phyloP scores from a whole-genome alignment of 2,888 invertebrate species.

The Trypoxylon attenuatum region DNA sequence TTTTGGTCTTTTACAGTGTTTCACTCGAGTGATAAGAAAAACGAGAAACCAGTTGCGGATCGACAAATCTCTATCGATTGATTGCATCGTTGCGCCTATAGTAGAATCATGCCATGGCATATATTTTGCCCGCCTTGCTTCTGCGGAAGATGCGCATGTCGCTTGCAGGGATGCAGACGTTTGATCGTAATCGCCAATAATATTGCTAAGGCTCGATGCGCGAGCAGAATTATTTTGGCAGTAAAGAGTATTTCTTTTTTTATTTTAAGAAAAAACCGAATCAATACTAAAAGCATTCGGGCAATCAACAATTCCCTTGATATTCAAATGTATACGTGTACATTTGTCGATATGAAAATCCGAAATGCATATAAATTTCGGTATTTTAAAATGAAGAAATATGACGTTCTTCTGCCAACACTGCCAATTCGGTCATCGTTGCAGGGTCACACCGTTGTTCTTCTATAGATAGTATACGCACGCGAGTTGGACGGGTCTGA shows the following conservation, averaged over 20 bases:
- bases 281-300: no score
- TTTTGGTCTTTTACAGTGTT: no score
- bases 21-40: not conserved
- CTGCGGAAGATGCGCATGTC: not conserved
- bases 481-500: conserved; percentile 32
- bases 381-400: no score
- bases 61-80: not conserved
- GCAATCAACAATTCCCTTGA: no score
- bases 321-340: no score
- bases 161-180: not conserved
- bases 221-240: no score
- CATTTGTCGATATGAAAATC: no score
- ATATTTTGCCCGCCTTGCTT: not conserved
- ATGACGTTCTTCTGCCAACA: conserved; percentile 39
- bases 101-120: not conserved
- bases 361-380: no score
- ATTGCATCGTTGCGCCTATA: not conserved
- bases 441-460: conserved; percentile 44
- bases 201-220: conserved; percentile 1
- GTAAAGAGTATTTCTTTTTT: no score
- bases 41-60: not conserved
- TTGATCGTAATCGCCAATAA: not conserved
- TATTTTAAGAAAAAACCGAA: no score
- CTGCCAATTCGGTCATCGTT: conserved; percentile 37
- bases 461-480: conserved; percentile 38